Evolutionary conservation across 1,140 invertebrate genomes (phyloP), one percentile per base, ranked within the genome.

Genomic region (Cardiocondyla obscurior): DNA sequence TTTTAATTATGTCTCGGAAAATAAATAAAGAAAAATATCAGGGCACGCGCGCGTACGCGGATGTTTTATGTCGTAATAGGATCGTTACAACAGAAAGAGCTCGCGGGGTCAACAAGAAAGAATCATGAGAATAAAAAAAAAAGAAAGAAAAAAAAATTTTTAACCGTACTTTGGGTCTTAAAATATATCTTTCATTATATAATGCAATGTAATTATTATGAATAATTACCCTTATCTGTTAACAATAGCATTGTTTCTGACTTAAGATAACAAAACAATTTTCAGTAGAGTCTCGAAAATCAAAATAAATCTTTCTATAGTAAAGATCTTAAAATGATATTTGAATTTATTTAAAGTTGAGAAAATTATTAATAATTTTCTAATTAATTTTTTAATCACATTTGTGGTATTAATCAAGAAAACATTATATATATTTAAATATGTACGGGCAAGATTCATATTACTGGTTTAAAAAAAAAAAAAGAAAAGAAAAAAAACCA

Each of bases 1-100:
- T 55, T 69, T 79, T 79, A 79, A 79, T 77, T 28, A 67, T 65
- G 25, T 53, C 46, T 39, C 62, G 25, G n/a, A 49, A 53, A 67
- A 77, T 67, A 76, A 76, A 64, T 76, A 33, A 76, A 64, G 73
- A 19, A 49, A 76, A 49, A 64, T 76, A 76, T 76, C 44, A 74
- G 22, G 12, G 16, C 12, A 16, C 53, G 25, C 53, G 53, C 16
- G 46, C 16, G 4, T 36, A 36, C 39, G 33, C 12, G 3, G 33
- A 67, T 53, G 22, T 69, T 69, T 55, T 53, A 69, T 53, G n/a
- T 53, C 33, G 14, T 76, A 69, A 69, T 42, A 53, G 46, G 62
- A 69, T 79, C 19, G 33, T 79, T 67, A 49, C n/a, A 19, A 19
- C 39, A 30, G 46, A 79, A 69, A 67, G 6, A 39, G 46, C 33